phyloP scores from a whole-genome alignment of 2,797 vertebrate species.

The Loriculus beryllinus region DNA sequence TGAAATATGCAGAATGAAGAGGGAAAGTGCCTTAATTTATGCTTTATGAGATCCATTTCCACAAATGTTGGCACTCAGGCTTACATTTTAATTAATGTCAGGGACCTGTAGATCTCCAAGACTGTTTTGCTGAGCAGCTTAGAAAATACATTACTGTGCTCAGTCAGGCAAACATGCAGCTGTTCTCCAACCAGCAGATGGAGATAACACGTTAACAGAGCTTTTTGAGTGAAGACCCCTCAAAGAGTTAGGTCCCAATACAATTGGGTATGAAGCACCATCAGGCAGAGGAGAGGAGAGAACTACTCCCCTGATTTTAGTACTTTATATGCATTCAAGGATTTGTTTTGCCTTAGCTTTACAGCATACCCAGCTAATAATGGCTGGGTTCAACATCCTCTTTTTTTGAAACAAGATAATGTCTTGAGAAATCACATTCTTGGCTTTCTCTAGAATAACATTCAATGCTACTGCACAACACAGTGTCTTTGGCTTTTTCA shows the following conservation, averaged over 20 bases:
- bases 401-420: not conserved
- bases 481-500: not conserved
- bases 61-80: not conserved
- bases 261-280: not conserved
- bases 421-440: not conserved
- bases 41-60: not conserved
- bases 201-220: constrained; percentile 8
- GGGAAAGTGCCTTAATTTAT: not conserved
- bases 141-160: not conserved
- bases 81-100: not conserved
- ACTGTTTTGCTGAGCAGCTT: not conserved
- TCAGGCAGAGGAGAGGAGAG: not conserved
- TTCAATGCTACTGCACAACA: fast-evolving
- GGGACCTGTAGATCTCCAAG: not conserved
- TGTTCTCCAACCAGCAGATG: constrained; percentile 38
- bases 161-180: not conserved
- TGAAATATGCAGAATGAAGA: not conserved
- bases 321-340: not conserved
- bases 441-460: not conserved
- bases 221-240: not conserved
- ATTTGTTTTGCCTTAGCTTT: not conserved
- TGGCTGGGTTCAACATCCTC: not conserved
- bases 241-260: not conserved
- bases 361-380: not conserved
- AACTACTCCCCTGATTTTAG: not conserved